Evolutionary conservation across 2,113 vertebrate species (phyloP).

Genomic region (Perognathus longimembris): DNA sequence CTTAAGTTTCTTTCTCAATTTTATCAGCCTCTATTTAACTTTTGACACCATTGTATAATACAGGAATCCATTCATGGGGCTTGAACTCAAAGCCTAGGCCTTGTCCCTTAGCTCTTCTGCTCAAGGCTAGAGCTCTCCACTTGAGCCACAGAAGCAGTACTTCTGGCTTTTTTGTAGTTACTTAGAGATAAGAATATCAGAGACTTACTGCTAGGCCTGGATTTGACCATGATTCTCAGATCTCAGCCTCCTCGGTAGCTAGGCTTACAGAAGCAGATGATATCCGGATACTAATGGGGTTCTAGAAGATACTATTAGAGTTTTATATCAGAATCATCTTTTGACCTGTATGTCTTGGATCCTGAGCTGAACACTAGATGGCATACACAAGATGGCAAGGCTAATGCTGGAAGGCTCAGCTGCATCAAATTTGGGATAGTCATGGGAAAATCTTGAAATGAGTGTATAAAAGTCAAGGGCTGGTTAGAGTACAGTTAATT

Average conservation of each 20-base stretch:
- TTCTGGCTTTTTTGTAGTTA: no score
- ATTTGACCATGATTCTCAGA: no score
- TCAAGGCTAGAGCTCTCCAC: no score
- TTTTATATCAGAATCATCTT: neutral
- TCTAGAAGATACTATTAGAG: neutral
- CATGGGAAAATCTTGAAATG: slow-evolving; percentile 11
- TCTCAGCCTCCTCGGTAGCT: no score
- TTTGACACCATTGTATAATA: neutral
- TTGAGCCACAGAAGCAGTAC: no score
- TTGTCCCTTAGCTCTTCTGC: no score
- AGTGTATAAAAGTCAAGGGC: neutral
- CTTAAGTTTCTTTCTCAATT: neutral
- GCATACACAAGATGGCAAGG: neutral
- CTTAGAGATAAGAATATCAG: no score
- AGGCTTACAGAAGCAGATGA: neutral
- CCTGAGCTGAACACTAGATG: neutral
- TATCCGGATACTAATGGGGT: neutral
- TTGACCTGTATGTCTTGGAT: neutral
- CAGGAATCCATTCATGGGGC: neutral
- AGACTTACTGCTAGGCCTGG: no score
- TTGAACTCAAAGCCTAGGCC: no score
- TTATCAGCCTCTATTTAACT: neutral
- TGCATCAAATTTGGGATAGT: neutral
- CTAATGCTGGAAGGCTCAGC: neutral
- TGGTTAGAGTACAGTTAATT: neutral